Conservation (phyloP, 2,797 vertebrate genomes). For the Lagocephalus sceleratus region DNA sequence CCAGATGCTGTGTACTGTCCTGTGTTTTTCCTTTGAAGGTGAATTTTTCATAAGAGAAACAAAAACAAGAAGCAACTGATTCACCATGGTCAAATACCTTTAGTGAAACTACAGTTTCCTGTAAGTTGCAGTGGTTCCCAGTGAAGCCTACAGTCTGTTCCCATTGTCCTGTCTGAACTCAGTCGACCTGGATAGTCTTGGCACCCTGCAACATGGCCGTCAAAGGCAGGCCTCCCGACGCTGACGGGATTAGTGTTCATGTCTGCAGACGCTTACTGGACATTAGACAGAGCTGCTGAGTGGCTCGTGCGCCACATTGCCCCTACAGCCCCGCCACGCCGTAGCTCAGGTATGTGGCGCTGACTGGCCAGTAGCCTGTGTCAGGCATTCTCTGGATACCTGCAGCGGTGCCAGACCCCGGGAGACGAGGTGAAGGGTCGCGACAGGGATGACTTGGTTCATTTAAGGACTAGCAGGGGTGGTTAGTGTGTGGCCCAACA, state of each 20-base stretch:
- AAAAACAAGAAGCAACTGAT: conserved; percentile 49
- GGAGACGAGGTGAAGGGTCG: conserved; percentile 43
- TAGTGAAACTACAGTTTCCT: conserved; percentile 59
- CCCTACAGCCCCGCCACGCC: conserved; percentile 56
- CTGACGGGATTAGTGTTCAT: conserved; percentile 73
- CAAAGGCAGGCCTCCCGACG: conserved; percentile 67
- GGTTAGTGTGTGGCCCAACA: too few relatives aligned
- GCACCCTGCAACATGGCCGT: conserved; percentile 57
- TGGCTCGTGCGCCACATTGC: conserved; percentile 65
- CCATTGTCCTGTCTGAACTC: conserved; percentile 36
- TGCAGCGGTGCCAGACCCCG: conserved; percentile 62
- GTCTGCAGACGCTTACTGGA: conserved; percentile 73
- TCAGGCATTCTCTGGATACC: conserved; percentile 75
- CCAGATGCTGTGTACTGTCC: background rate
- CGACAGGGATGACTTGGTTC: conserved; percentile 18
- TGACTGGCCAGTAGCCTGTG: conserved; percentile 53
- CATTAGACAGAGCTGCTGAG: conserved; percentile 69
- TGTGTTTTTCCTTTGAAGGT: conserved; percentile 25
- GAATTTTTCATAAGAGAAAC: conserved; percentile 45
- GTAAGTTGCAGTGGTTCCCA: conserved; percentile 39
- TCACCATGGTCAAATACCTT: conserved; percentile 50
- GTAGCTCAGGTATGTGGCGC: conserved; percentile 68
- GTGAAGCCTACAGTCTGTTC: conserved; percentile 41
- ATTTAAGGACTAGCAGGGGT: too few relatives aligned
- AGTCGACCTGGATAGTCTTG: conserved; percentile 47